These are phyloP conservation scores for Octopus sinensis DNA, from an alignment of 1,140 invertebrate species.

Conservation along the genomic window DNA sequence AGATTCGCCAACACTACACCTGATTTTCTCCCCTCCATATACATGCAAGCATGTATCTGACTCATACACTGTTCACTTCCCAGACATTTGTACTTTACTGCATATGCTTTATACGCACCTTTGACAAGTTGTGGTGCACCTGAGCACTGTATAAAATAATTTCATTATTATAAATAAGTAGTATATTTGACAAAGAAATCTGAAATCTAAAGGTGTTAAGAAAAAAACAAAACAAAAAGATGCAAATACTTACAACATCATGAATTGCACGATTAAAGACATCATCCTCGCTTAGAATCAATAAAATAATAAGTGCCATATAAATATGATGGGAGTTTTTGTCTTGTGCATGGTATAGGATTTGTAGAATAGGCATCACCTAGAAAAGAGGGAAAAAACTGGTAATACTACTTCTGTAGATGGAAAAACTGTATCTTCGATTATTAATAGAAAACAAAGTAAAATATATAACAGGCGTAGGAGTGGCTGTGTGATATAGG, in stretches of 20 bases:
- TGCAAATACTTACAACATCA: conserved; percentile 74
- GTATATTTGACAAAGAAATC: conserved; percentile 1
- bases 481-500: too few relatives aligned
- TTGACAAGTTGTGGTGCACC: too few relatives aligned
- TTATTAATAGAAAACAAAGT: too few relatives aligned
- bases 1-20: too few relatives aligned
- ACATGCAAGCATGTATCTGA: too few relatives aligned
- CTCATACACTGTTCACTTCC: too few relatives aligned
- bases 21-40: too few relatives aligned
- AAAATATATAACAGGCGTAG: too few relatives aligned
- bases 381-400: conserved; percentile 49
- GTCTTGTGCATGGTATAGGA: conserved; percentile 74
- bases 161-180: not conserved
- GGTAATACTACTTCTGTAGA: too few relatives aligned
- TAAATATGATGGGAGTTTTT: conserved; percentile 91
- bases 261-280: conserved; percentile 91
- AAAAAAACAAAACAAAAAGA: not conserved
- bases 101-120: too few relatives aligned
- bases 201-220: not conserved
- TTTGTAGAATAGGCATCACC: conserved; percentile 89
- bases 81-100: too few relatives aligned
- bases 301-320: conserved; percentile 94
- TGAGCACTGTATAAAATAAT: not conserved
- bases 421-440: too few relatives aligned
- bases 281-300: conserved; percentile 96